A percentile compares a stretch with the other conserved stretches of the same genome.
phyloP scores from a whole-genome alignment of 2,888 invertebrate genomes.

The Drosophila crucigera region DNA sequence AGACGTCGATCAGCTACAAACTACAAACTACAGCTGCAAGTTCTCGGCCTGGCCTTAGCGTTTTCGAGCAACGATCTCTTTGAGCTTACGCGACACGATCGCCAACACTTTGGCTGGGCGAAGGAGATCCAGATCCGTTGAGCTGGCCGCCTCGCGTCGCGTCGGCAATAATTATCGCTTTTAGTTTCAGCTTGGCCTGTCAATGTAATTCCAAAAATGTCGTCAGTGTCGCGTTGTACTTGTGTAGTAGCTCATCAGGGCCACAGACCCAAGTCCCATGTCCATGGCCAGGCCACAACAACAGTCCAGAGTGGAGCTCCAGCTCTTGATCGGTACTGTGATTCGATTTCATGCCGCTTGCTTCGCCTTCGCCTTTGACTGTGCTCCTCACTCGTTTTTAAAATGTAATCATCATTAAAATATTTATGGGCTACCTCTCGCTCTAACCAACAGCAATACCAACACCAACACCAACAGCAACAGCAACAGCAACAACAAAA shows the following conservation, averaged over 20 bases:
- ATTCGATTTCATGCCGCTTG: conserved; percentile 47
- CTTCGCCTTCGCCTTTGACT: conserved; percentile 6
- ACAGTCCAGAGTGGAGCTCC: conserved; percentile 17
- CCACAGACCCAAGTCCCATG: conserved; percentile 7
- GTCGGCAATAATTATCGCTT: conserved; percentile 79
- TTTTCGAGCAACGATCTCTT: conserved; percentile 37
- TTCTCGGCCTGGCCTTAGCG: background rate
- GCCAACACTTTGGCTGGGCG: conserved; percentile 66
- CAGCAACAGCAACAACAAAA: background rate
- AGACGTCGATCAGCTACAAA: conserved; percentile 61
- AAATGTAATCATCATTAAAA: conserved; percentile 81
- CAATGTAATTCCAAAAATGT: conserved; percentile 83
- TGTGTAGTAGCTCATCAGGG: conserved; percentile 70
- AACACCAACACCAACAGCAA: background rate
- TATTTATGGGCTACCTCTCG: conserved; percentile 75
- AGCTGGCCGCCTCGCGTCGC: conserved; percentile 9
- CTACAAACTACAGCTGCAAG: conserved; percentile 40
- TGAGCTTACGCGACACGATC: conserved; percentile 67
- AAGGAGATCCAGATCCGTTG: conserved; percentile 46
- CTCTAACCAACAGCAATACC: conserved; percentile 52
- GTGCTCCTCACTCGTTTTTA: conserved; percentile 59
- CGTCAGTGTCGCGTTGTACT: conserved; percentile 79
- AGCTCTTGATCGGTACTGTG: conserved; percentile 56
- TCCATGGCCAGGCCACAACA: conserved; percentile 5
- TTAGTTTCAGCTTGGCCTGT: conserved; percentile 78